These are phyloP conservation scores for Pachypanchax playfairii DNA, from an alignment of 2,113 vertebrate species.

Conservation along the genomic window DNA sequence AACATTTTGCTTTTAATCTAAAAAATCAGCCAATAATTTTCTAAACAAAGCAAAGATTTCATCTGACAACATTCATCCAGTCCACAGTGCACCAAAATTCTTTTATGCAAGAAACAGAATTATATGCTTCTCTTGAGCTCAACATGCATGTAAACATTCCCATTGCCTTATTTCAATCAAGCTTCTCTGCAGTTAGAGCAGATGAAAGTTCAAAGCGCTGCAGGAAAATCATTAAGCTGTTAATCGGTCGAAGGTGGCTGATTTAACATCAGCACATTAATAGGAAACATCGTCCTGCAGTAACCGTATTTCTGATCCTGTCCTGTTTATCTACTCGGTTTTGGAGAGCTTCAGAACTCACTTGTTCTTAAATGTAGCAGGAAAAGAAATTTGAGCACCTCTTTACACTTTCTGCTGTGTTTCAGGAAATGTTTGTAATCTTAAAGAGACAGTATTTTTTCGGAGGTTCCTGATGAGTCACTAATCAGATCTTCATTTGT, in stretches of 20 bases:
- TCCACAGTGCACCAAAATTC: neutral
- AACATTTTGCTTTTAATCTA: conserved; percentile 3
- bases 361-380: conserved; percentile 49
- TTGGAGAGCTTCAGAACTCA: conserved; percentile 47
- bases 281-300: conserved; percentile 20
- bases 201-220: conserved; percentile 26
- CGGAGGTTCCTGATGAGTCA: conserved; percentile 46
- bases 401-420: conserved; percentile 59
- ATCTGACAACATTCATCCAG: conserved; percentile 17
- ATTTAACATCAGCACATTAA: conserved; percentile 35
- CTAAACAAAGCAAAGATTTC: neutral
- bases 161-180: conserved; percentile 53
- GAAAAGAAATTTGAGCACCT: conserved; percentile 44
- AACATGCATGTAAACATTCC: conserved; percentile 33
- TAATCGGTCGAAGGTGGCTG: conserved; percentile 7
- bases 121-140: conserved; percentile 4
- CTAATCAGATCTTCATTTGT: conserved; percentile 27
- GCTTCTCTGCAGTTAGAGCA: neutral
- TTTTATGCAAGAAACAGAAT: conserved; percentile 7
- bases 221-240: conserved; percentile 27
- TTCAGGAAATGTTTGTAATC: conserved; percentile 61
- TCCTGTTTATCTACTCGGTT: conserved; percentile 18
- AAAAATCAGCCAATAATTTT: conserved; percentile 16
- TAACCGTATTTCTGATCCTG: conserved; percentile 16
- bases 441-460: conserved; percentile 81